These are phyloP conservation scores for Venustoraphidia nigricollis DNA, from an alignment of 2,888 invertebrate genomes.

Conservation along the genomic window DNA sequence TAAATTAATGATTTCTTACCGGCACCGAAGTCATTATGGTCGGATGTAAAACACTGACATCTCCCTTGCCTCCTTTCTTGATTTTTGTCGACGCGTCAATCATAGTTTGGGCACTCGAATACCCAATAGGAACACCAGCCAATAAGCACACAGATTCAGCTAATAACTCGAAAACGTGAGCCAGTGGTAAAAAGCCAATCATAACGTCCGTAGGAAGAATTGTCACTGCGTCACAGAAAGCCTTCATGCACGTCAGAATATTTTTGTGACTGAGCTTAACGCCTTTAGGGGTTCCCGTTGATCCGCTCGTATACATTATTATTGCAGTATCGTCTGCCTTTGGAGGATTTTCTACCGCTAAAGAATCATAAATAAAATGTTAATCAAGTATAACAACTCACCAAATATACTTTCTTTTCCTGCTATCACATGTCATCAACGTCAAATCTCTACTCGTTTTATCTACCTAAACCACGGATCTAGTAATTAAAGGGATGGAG, in stretches of 20 bases:
- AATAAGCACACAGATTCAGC: constrained; percentile 77
- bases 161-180: constrained; percentile 91
- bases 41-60: constrained; percentile 79
- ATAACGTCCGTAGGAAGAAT: constrained; percentile 64
- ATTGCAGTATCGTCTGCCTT: constrained; percentile 71
- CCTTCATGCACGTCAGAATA: constrained; percentile 62
- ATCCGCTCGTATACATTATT: constrained; percentile 98
- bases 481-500: too few species aligned
- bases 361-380: constrained; percentile 1
- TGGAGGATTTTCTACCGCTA: constrained; percentile 44
- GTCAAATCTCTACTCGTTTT: too few species aligned
- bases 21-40: constrained; percentile 95
- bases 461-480: too few species aligned
- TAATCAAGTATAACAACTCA: too few species aligned
- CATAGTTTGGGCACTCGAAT: constrained; percentile 89
- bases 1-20: constrained; percentile 33
- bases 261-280: constrained; percentile 70
- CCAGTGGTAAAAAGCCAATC: constrained; percentile 90
- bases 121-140: constrained; percentile 85
- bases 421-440: too few species aligned
- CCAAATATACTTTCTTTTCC: too few species aligned
- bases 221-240: constrained; percentile 63
- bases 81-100: constrained; percentile 89
- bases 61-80: constrained; percentile 86
- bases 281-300: constrained; percentile 91